Conservation (phyloP, 2,888 invertebrate species). For the Leptinotarsa peninsularis region DNA sequence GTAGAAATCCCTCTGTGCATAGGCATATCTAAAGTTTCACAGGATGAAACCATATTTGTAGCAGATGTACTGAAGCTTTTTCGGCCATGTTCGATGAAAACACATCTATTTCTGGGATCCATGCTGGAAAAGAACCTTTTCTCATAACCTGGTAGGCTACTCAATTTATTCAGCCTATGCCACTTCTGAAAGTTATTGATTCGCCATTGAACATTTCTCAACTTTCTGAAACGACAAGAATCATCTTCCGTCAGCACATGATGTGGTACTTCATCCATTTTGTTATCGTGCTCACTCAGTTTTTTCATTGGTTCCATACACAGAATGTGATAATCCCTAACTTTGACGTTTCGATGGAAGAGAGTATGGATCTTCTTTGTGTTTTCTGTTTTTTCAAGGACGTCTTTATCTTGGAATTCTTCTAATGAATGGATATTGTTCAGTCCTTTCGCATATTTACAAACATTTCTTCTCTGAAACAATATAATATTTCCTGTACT, state of each 20-base stretch:
- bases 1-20: conserved; percentile 32
- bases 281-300: conserved; percentile 25
- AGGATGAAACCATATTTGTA: conserved; percentile 3
- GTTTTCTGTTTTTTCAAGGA: neutral
- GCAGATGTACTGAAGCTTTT: conserved; percentile 27
- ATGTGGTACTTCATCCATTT: conserved; percentile 31
- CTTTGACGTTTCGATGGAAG: neutral
- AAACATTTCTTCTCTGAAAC: conserved; percentile 16
- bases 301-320: conserved; percentile 37
- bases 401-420: neutral
- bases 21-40: conserved; percentile 15
- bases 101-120: conserved; percentile 32
- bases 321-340: conserved; percentile 43
- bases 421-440: neutral
- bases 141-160: conserved; percentile 13
- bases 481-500: neutral
- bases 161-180: conserved; percentile 38
- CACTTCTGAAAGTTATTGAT: conserved; percentile 45
- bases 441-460: neutral
- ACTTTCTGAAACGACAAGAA: conserved; percentile 29
- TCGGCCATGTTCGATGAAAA: conserved; percentile 14
- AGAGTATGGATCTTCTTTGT: neutral
- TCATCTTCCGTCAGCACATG: conserved; percentile 35
- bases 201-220: conserved; percentile 43
- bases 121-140: conserved; percentile 40